Conservation (phyloP, 2,888 invertebrate genomes). For the Nemotelus nigrinus region DNA sequence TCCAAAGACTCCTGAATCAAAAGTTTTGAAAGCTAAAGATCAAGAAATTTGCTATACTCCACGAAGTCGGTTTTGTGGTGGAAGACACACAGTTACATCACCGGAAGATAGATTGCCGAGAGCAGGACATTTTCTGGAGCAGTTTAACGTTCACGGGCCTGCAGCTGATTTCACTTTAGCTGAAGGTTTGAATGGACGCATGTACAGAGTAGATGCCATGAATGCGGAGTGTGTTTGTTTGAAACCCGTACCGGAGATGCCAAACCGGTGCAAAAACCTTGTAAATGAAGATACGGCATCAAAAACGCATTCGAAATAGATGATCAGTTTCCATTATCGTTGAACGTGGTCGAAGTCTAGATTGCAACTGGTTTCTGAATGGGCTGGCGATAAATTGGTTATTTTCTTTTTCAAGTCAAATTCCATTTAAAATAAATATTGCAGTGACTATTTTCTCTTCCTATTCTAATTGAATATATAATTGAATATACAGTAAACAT, state of each 20-base stretch:
- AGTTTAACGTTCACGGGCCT: conserved; percentile 52
- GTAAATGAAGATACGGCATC: not conserved
- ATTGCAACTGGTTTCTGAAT: too few species aligned
- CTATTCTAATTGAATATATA: too few species aligned
- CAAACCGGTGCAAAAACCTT: conserved; percentile 4
- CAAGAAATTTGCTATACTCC: not conserved
- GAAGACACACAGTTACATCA: conserved; percentile 52
- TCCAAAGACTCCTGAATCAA: conserved; percentile 37
- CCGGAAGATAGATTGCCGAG: conserved; percentile 55
- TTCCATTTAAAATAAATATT: too few species aligned
- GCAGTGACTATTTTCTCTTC: too few species aligned
- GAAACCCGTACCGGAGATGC: conserved; percentile 4
- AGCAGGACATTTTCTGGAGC: conserved; percentile 55
- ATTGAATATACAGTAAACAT: too few species aligned
- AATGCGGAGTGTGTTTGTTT: conserved; percentile 12
- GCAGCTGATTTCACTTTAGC: conserved; percentile 31
- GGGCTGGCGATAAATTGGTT: too few species aligned
- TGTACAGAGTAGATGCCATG: conserved; percentile 19
- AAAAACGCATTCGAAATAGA: too few species aligned
- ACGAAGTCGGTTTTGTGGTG: conserved; percentile 52
- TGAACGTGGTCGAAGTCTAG: too few species aligned
- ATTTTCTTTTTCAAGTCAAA: too few species aligned
- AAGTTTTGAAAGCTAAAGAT: conserved; percentile 52
- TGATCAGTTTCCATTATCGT: too few species aligned
- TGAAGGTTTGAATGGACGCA: conserved; percentile 49